Conservation (phyloP, 2,888 invertebrate species). For the Erynnis tages region DNA sequence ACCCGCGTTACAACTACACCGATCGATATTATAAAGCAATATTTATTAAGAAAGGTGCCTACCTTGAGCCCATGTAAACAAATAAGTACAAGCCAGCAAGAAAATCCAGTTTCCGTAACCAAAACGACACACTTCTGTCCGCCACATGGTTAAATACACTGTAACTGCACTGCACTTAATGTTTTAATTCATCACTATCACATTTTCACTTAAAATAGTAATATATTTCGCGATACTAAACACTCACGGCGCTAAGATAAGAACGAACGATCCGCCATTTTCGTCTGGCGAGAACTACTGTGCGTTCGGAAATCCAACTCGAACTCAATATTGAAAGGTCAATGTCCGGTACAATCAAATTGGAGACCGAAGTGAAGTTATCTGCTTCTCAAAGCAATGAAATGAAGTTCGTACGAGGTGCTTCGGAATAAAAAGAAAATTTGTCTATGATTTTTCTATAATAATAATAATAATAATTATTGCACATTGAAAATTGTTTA, state of each 20-base stretch:
- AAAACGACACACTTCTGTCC: slow-evolving; percentile 73
- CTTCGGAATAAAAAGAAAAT: neutral
- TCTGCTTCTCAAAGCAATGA: slow-evolving; percentile 20
- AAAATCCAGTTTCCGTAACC: slow-evolving; percentile 76
- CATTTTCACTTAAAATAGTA: slow-evolving; percentile 74
- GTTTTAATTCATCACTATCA: slow-evolving; percentile 78
- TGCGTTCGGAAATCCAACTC: slow-evolving; percentile 63
- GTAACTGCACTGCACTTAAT: slow-evolving; percentile 59
- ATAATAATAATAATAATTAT: neutral
- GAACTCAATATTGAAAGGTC: slow-evolving; percentile 72
- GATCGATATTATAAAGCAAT: slow-evolving; percentile 69
- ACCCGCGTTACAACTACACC: slow-evolving; percentile 31
- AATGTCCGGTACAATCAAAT: slow-evolving; percentile 63
- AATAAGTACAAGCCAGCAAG: slow-evolving; percentile 68
- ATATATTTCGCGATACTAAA: slow-evolving; percentile 46
- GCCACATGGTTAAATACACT: slow-evolving; percentile 70
- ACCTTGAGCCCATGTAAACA: slow-evolving; percentile 81
- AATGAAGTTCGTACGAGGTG: slow-evolving; percentile 8
- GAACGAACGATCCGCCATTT: slow-evolving; percentile 65
- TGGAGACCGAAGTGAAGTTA: slow-evolving; percentile 44
- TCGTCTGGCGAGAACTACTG: slow-evolving; percentile 53
- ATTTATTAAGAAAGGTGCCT: slow-evolving; percentile 66
- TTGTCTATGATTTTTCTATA: neutral
- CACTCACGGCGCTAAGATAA: slow-evolving; percentile 25
- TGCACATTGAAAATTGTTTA: too few species aligned